Conservation (phyloP, 2,113 vertebrate species). For the Cygnus atratus region DNA sequence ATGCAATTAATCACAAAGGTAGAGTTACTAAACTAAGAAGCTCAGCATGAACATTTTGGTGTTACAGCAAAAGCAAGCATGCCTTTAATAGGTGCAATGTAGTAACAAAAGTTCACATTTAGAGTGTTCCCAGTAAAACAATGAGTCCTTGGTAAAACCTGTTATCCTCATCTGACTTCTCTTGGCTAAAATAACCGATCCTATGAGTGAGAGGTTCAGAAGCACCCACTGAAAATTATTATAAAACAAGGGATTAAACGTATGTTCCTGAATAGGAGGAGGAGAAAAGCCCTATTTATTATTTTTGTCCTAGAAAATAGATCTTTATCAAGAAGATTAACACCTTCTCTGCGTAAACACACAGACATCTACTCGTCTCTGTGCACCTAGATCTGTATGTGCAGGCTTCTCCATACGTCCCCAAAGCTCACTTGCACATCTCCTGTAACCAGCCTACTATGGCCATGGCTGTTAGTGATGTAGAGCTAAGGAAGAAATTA, state of each 20-base stretch:
- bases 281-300: background rate
- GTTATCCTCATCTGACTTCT: background rate
- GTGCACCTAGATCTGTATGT: fast-evolving
- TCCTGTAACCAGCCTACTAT: background rate
- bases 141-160: fast-evolving
- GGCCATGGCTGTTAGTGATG: background rate
- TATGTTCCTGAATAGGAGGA: background rate
- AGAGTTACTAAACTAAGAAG: background rate
- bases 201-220: background rate
- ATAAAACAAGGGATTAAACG: background rate
- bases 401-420: fast-evolving
- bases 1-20: background rate
- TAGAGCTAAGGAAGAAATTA: background rate
- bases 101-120: background rate
- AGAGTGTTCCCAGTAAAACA: background rate
- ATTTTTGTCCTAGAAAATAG: background rate
- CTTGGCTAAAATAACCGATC: background rate
- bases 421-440: background rate
- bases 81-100: background rate
- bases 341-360: too few species aligned
- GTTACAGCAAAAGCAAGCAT: background rate
- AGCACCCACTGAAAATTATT: background rate
- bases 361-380: background rate
- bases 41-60: background rate
- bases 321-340: background rate